These are phyloP conservation scores for Portunus trituberculatus DNA, from an alignment of 1,140 invertebrate genomes.

Conservation along the genomic window DNA sequence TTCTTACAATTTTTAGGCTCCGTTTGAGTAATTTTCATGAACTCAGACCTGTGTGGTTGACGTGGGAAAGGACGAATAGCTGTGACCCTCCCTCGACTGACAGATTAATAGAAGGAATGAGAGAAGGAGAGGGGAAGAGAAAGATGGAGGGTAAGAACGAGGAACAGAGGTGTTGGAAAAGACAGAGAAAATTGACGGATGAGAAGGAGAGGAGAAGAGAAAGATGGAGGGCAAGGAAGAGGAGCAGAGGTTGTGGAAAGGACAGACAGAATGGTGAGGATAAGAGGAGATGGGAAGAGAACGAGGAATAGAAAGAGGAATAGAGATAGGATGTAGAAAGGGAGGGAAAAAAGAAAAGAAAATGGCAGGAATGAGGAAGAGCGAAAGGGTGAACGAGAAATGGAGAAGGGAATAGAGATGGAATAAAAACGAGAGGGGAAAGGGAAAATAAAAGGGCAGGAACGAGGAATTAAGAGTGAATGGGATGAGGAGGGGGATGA, in stretches of 20 bases:
- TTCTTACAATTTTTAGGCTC: too few species aligned
- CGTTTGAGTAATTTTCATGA: too few species aligned
- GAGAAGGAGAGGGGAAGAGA: slow-evolving; percentile 28
- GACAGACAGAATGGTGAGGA: too few species aligned
- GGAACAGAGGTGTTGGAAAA: neutral
- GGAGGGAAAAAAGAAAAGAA: too few species aligned
- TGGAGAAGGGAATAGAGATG: too few species aligned
- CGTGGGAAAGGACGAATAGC: neutral
- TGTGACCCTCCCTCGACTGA: neutral
- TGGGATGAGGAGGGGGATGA: neutral
- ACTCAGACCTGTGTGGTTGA: too few species aligned
- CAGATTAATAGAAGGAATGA: neutral
- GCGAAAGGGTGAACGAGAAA: too few species aligned
- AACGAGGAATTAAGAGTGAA: neutral
- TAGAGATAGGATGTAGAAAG: neutral
- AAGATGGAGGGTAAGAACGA: neutral
- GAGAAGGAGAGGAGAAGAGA: neutral
- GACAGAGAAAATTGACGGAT: neutral
- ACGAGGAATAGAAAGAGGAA: too few species aligned
- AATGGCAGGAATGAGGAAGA: neutral
- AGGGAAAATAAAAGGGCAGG: neutral
- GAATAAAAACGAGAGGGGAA: too few species aligned
- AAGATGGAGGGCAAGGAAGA: neutral
- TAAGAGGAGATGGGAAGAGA: neutral
- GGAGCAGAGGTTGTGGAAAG: neutral